These are phyloP conservation scores for Talpa occidentalis DNA, from an alignment of 2,113 vertebrate genomes.

Conservation along the genomic window DNA sequence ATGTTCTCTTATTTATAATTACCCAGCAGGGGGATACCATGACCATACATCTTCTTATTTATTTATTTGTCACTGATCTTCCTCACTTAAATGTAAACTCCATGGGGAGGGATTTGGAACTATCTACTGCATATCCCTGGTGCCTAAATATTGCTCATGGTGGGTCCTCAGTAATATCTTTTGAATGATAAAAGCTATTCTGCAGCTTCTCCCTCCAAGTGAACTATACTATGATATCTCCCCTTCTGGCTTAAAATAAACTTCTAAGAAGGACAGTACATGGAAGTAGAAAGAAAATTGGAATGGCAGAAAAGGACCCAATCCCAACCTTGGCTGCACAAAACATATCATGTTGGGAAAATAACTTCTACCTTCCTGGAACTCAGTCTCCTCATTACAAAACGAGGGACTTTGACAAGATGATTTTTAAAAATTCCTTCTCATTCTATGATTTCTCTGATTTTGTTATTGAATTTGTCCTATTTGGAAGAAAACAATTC, in stretches of 20 bases:
- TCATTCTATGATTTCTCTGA: constrained; percentile 53
- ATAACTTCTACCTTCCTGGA: not conserved
- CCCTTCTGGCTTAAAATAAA: constrained; percentile 6
- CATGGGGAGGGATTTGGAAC: not conserved
- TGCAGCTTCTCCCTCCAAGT: not conserved
- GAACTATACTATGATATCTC: not conserved
- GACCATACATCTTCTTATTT: not conserved
- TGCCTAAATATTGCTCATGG: not conserved
- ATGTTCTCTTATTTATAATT: not conserved
- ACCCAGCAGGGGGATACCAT: too few relatives aligned
- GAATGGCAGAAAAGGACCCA: not conserved
- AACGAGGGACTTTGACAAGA: constrained; percentile 56
- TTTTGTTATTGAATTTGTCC: constrained; percentile 73
- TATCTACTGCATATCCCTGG: not conserved
- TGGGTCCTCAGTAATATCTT: not conserved
- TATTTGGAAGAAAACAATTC: constrained; percentile 74
- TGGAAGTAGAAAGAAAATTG: not conserved
- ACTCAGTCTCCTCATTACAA: constrained; percentile 2
- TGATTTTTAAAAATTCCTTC: constrained; percentile 48
- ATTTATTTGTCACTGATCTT: not conserved
- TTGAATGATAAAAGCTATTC: not conserved
- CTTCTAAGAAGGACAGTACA: not conserved
- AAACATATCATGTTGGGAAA: not conserved
- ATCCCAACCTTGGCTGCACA: not conserved
- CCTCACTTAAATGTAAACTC: not conserved